phyloP scores from a whole-genome alignment of 2,113 vertebrate genomes.

The Shinisaurus crocodilurus region DNA sequence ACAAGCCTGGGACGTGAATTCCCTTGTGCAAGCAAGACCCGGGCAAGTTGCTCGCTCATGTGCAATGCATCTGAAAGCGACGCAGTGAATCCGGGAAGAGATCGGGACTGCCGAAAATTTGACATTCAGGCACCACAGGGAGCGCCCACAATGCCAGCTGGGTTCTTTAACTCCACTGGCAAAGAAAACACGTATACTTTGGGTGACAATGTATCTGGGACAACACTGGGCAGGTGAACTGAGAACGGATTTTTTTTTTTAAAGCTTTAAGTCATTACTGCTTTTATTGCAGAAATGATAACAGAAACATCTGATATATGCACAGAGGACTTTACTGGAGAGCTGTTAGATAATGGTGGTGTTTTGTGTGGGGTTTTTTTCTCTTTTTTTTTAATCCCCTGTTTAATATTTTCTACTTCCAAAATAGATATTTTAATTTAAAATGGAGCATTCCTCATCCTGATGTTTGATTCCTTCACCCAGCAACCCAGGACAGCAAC shows the following conservation, averaged over 20 bases:
- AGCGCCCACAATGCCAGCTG: constrained; percentile 51
- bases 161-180: constrained; percentile 18
- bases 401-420: not conserved
- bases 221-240: not conserved
- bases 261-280: not conserved
- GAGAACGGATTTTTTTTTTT: not conserved
- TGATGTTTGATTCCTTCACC: not conserved
- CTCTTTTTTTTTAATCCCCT: no score
- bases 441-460: not conserved
- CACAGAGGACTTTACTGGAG: not conserved
- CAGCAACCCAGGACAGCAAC: not conserved
- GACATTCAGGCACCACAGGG: not conserved
- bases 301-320: not conserved
- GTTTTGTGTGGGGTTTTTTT: no score
- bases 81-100: constrained; percentile 41
- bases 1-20: not conserved
- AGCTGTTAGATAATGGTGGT: not conserved
- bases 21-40: rapidly evolving
- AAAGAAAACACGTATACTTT: constrained; percentile 24
- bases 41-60: constrained; percentile 37
- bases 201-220: not conserved
- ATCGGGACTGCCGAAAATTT: not conserved
- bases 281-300: not conserved
- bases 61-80: constrained; percentile 24
- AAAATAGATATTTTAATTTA: not conserved